Base-by-base conservation (phyloP, 2,888 invertebrate species). In the Eledone cirrhosa region DNA sequence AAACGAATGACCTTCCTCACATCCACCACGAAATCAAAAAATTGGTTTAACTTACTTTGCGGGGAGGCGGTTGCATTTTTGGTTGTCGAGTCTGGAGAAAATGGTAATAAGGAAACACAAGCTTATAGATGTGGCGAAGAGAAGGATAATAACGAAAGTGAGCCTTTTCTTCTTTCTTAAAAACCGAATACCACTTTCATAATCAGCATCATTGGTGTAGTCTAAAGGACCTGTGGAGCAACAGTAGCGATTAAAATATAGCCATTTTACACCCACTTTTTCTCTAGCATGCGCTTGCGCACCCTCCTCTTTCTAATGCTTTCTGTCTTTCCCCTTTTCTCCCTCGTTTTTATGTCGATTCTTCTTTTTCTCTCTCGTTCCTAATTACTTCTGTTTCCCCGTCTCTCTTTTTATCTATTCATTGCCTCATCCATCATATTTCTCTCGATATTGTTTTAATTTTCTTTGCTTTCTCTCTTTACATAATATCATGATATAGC, bases 21-120 rank as follows among this genome's bases (percentile, higher is more conserved):
- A 41, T 41, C 41, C 5, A 41, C 41, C 41, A 41, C 5, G 41
- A 41, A 41, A 41, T 11, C 41, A 33, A 41, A 41, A 41, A 41
- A 41, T 41, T 41, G 41, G 8, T 41, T 41, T 41, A 41, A 33
- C 72, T 72, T 72, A 72, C 72, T 72, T 72, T 72, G 22, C 72
- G 19, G n/a, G 72, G 72, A 41, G 72, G 72, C 4, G 72, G 72
- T 72, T 72, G 72, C 72, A 72, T 72, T 41, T 72, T 72, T 31
- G 72, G n/a, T n/a, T 41, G 33, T 22, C n/a, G 41, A 41, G 29
- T n/a, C 22, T 69, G 69, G 69, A 33, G 31, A 33, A 69, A 72
- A 41, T 19, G 41, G 72, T 41, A 41, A 41, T 41, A 41, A 11
- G 41, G 11, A 41, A 41, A 41, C 41, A 41, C 41, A 41, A 41